Percentiles rank a stretch among this genome's conserved stretches.
Conservation (phyloP, 2,113 vertebrate species). For the Coptodon rendalli region DNA sequence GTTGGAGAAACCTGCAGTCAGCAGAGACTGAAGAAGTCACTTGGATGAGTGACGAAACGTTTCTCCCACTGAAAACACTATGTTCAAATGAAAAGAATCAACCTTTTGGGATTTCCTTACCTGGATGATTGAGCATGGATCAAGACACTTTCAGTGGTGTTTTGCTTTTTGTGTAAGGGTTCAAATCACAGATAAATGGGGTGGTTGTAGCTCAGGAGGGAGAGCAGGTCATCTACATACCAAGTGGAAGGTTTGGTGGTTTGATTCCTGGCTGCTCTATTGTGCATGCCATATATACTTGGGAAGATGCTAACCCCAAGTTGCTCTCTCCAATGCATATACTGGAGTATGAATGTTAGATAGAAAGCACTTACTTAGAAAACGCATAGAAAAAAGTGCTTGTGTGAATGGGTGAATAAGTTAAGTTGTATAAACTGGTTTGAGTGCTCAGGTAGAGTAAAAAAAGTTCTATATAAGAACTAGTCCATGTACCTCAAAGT, state of each 20-base stretch:
- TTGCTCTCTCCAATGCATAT: background rate
- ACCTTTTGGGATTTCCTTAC: background rate
- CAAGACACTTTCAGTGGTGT: background rate
- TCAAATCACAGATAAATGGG: background rate
- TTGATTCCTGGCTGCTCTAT: background rate
- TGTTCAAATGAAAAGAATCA: background rate
- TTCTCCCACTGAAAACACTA: background rate
- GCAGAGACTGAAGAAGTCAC: background rate
- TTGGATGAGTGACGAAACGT: background rate
- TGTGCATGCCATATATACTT: background rate
- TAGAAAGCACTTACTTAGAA: background rate
- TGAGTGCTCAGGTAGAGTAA: background rate
- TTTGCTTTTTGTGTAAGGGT: background rate
- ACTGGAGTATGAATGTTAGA: background rate
- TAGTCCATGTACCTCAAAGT: background rate
- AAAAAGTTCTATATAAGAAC: background rate
- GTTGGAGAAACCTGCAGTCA: background rate
- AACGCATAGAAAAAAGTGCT: background rate
- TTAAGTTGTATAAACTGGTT: background rate
- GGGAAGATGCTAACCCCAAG: background rate
- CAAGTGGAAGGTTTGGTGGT: background rate
- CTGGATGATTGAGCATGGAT: background rate
- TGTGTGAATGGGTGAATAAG: background rate
- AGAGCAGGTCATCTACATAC: background rate
- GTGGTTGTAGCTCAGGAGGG: background rate